These are phyloP conservation scores for Tyrannus savana DNA, from an alignment of 2,113 vertebrate genomes.

Conservation along the genomic window DNA sequence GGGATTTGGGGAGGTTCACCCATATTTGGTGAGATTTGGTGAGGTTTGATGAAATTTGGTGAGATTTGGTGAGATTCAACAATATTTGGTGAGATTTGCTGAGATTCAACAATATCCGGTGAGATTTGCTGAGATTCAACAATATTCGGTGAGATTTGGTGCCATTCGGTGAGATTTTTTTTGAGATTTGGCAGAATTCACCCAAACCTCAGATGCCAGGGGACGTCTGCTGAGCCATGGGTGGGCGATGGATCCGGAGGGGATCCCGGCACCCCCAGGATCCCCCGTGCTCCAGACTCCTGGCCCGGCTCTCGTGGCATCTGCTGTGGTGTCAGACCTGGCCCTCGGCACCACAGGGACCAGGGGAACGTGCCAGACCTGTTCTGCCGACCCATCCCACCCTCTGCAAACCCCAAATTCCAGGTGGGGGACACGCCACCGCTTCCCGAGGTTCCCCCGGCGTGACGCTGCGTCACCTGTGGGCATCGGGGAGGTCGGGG, in stretches of 20 bases:
- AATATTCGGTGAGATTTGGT: too few species aligned
- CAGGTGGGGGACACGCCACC: rapidly evolving
- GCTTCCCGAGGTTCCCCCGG: not conserved
- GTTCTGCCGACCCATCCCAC: not conserved
- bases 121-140: not conserved
- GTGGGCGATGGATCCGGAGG: rapidly evolving
- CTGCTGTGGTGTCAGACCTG: not conserved
- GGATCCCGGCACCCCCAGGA: not conserved
- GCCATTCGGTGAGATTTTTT: rapidly evolving
- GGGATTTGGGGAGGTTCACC: not conserved
- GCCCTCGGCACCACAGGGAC: rapidly evolving
- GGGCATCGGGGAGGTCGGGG: not conserved
- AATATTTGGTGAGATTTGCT: not conserved
- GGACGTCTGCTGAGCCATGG: rapidly evolving
- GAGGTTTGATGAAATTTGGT: not conserved
- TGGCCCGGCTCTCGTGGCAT: rapidly evolving
- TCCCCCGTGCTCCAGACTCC: rapidly evolving
- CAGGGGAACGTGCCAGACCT: rapidly evolving
- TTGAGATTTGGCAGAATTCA: too few species aligned
- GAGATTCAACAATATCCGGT: too few species aligned
- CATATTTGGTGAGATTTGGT: too few species aligned
- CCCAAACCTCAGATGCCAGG: rapidly evolving
- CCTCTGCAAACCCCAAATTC: not conserved
- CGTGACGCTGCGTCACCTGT: rapidly evolving
- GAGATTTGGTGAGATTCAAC: not conserved